phyloP scores from a whole-genome alignment of 2,113 vertebrate species.

The Irena cyanogastra region DNA sequence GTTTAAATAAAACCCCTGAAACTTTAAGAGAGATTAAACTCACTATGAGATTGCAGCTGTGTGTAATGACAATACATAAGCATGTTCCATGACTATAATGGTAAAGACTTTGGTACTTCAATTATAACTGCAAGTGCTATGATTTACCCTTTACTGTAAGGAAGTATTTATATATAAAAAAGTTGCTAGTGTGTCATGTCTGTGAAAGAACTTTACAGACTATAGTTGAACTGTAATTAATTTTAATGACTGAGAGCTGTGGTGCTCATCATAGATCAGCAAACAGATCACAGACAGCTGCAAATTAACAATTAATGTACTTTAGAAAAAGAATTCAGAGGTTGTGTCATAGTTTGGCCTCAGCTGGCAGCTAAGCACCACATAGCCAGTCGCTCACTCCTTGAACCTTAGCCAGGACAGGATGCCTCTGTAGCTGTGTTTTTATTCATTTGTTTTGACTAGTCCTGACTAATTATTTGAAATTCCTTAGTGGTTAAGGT shows the following conservation, averaged over 20 bases:
- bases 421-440: not conserved
- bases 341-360: not conserved
- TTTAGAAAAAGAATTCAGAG: not conserved
- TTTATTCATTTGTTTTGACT: not conserved
- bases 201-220: not conserved
- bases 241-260: not conserved
- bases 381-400: accelerated
- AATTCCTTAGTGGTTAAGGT: not conserved
- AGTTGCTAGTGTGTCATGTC: not conserved
- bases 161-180: not conserved
- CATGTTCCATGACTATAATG: not conserved
- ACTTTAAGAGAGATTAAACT: not conserved
- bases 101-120: not conserved
- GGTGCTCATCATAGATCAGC: not conserved
- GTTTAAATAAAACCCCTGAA: not conserved
- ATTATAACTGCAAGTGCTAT: not conserved
- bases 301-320: not conserved
- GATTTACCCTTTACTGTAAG: not conserved
- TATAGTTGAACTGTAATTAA: not conserved
- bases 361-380: not conserved
- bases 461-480: not conserved
- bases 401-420: not conserved
- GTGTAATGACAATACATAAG: not conserved
- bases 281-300: not conserved
- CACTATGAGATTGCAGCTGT: not conserved